A percentile compares a stretch with the other conserved stretches of the same genome.
phyloP scores from a whole-genome alignment of 2,888 invertebrate genomes.

The Parochlus steinenii region DNA sequence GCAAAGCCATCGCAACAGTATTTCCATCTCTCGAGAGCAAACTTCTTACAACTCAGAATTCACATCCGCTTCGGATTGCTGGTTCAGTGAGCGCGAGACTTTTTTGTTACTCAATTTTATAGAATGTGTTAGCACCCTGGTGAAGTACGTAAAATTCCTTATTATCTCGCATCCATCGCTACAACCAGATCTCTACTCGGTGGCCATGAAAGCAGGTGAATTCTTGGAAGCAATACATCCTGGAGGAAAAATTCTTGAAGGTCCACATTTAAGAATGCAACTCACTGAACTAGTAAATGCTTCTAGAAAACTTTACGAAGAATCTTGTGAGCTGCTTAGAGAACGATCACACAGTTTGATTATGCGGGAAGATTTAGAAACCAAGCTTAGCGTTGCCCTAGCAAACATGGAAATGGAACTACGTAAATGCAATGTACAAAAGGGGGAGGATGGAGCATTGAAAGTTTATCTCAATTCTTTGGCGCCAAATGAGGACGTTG shows the following conservation, averaged over 20 bases:
- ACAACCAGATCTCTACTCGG: conserved; percentile 55
- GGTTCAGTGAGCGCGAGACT: conserved; percentile 32
- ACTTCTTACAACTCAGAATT: conserved; percentile 27
- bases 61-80: conserved; percentile 27
- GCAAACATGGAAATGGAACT: conserved; percentile 55
- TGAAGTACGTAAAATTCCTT: conserved; percentile 61
- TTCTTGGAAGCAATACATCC: conserved; percentile 61
- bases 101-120: conserved; percentile 53
- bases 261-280: conserved; percentile 53
- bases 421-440: conserved; percentile 43
- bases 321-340: conserved; percentile 49
- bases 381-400: conserved; percentile 46
- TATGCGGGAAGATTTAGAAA: conserved; percentile 48
- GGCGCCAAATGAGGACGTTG: conserved; percentile 31
- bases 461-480: conserved; percentile 29
- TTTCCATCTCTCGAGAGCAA: conserved; percentile 32
- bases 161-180: conserved; percentile 49
- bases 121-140: conserved; percentile 68
- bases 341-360: conserved; percentile 49
- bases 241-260: conserved; percentile 63
- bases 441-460: conserved; percentile 26
- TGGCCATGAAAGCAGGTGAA: conserved; percentile 53
- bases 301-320: conserved; percentile 45
- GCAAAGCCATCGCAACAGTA: conserved; percentile 43
- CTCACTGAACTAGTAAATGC: conserved; percentile 55